Evolutionary conservation across 2,113 vertebrate species (phyloP).

Genomic region (Formicarius rufipectus): DNA sequence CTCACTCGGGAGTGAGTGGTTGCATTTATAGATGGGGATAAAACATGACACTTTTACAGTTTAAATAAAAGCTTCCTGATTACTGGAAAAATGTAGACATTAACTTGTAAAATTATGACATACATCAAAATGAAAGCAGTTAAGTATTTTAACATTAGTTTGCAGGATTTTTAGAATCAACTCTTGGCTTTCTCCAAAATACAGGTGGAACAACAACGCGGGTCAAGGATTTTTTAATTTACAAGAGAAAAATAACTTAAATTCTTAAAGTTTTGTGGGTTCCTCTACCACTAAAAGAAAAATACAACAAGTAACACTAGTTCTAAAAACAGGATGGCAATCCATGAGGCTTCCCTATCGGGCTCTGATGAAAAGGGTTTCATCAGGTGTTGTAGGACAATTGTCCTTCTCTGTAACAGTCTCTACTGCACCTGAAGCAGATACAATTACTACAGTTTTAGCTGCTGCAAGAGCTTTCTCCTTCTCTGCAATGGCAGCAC

Average conservation of each 20-base stretch:
- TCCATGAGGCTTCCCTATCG: slow-evolving; percentile 58
- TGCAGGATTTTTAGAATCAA: background rate
- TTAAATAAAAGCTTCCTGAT: background rate
- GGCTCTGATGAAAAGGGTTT: slow-evolving; percentile 83
- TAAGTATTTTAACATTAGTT: background rate
- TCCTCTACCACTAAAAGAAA: background rate
- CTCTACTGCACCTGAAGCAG: slow-evolving; percentile 79
- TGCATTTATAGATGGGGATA: background rate
- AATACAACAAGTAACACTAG: background rate
- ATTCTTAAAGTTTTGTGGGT: background rate
- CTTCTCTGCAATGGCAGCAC: slow-evolving; percentile 88
- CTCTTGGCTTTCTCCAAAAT: background rate
- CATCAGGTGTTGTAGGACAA: slow-evolving; percentile 59
- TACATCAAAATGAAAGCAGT: background rate
- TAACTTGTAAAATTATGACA: slow-evolving; percentile 3
- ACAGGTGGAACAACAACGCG: background rate
- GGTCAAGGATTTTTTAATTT: background rate
- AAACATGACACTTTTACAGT: background rate
- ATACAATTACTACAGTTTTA: slow-evolving; percentile 81
- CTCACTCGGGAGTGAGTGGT: background rate
- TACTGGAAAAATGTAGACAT: background rate
- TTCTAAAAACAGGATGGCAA: background rate
- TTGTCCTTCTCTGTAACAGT: slow-evolving; percentile 66
- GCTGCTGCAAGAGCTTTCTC: slow-evolving; percentile 79
- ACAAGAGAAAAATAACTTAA: background rate